Evolutionary conservation across 2,888 invertebrate species (phyloP), one percentile per base, ranked within the genome.

Genomic region (Pheosia tremula): DNA sequence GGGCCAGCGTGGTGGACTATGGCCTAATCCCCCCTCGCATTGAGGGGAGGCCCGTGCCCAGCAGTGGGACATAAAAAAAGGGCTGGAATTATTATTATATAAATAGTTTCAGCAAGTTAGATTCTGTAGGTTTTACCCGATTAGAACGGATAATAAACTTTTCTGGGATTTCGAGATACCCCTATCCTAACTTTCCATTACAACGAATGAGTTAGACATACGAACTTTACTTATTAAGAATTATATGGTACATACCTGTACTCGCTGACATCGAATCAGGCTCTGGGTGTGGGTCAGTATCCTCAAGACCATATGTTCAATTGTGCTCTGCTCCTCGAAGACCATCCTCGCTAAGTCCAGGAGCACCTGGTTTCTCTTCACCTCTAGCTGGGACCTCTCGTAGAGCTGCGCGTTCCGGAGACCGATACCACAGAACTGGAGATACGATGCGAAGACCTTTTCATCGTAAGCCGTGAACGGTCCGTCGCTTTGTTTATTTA

Each of bases 341-440:
- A 99, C 98, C 97, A 98, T 98, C 79, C 98, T 95, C n/a, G 98
- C 98, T 85, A 99, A 94, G 90, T 98, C 98, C 75, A 99, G 94
- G 63, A 99, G 94, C 72, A 99, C 97, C 95, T 98, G 98, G 91
- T 99, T 99, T 78, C 98, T 95, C 91, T 98, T 98, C 76, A 98
- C 98, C 94, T 99, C 99, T 84, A 98, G 93, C 89, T 98, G 98
- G 68, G 98, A 98, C 87, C 98, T 96, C 91, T 99, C 98, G 88
- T 98, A 99, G 50, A 99, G 95, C 88, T 98, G 98, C n/a, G 99
- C 98, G 89, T 99, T 99, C 67, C 98, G 96, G 60, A 99, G 94
- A 4, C 98, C 98, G 77, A 99, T 99, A 67, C 98, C 98, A 91
- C 99, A 99, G 92, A 99, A 99, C 89, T 98, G 98, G 68, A 99